Conservation (phyloP, 2,888 invertebrate species). For the Blomia tropicalis region DNA sequence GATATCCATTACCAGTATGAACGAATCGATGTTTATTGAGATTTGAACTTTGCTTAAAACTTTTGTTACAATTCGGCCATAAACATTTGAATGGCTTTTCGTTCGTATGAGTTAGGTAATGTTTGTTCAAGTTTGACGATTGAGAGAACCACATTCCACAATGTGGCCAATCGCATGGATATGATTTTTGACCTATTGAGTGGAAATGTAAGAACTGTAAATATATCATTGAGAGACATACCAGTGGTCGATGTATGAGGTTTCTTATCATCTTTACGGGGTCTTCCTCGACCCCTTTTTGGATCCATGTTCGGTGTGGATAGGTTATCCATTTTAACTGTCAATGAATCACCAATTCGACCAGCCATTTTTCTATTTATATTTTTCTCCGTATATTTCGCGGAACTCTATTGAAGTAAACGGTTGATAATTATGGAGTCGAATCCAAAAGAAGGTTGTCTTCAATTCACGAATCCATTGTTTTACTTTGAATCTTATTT, state of each 20-base stretch:
- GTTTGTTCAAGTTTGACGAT: conserved; percentile 23
- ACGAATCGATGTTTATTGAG: conserved; percentile 23
- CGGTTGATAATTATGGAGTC: no score
- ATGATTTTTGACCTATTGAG: conserved; percentile 45
- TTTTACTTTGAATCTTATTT: no score
- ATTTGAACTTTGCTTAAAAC: conserved; percentile 22
- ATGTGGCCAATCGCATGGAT: conserved; percentile 63
- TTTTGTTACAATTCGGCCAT: conserved; percentile 23
- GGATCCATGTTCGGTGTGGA: background rate
- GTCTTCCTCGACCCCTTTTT: conserved; percentile 9
- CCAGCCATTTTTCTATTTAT: no score
- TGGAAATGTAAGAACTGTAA: background rate
- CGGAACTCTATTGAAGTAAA: no score
- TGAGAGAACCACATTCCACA: conserved; percentile 72
- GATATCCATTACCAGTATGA: conserved; percentile 16
- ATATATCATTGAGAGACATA: background rate
- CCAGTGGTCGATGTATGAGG: background rate
- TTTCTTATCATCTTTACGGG: background rate
- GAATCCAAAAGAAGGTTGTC: no score
- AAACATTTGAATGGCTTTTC: conserved; percentile 21
- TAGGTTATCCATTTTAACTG: background rate
- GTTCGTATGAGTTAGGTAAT: conserved; percentile 22
- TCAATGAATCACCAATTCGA: background rate
- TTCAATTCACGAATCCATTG: no score
- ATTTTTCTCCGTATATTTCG: no score